Percentiles rank a stretch among this genome's conserved stretches.
Evolutionary conservation across 2,113 vertebrate genomes (phyloP).

Genomic region (Beaufortia kweichowensis): DNA sequence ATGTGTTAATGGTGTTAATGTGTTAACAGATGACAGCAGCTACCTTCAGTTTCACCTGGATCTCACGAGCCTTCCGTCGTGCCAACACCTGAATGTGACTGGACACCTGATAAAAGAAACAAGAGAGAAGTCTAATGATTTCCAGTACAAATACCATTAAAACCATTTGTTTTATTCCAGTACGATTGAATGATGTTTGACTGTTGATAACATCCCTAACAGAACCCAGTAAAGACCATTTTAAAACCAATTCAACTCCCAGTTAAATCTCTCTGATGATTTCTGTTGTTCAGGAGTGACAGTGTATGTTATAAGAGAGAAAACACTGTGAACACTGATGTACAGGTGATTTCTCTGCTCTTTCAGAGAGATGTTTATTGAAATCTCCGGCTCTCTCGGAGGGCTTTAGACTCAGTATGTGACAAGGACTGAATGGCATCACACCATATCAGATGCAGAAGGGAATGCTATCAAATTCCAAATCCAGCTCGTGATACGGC

Average conservation of each 20-base stretch:
- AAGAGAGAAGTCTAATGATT: slow-evolving; percentile 25
- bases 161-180: not conserved
- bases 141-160: too few relatives aligned
- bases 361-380: not conserved
- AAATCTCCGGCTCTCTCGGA: slow-evolving; percentile 1
- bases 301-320: too few relatives aligned
- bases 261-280: too few relatives aligned
- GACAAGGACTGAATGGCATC: slow-evolving; percentile 40
- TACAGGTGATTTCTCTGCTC: too few relatives aligned
- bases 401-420: slow-evolving; percentile 32
- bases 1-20: slow-evolving; percentile 24
- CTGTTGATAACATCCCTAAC: too few relatives aligned
- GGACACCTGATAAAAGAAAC: slow-evolving; percentile 79
- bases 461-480: slow-evolving; percentile 41
- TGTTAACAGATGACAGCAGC: slow-evolving; percentile 38
- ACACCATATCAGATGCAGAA: slow-evolving; percentile 26
- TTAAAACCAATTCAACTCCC: too few relatives aligned
- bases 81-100: slow-evolving; percentile 98
- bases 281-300: too few relatives aligned
- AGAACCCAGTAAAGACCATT: too few relatives aligned
- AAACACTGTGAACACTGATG: too few relatives aligned
- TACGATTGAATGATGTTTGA: too few relatives aligned
- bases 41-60: slow-evolving; percentile 99
- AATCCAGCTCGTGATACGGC: not conserved
- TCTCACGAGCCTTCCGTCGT: slow-evolving; percentile 93